Evolutionary conservation across 2,797 vertebrate species (phyloP), one percentile per base, ranked within the genome.

Genomic region (Eurystomus glaucurus): DNA sequence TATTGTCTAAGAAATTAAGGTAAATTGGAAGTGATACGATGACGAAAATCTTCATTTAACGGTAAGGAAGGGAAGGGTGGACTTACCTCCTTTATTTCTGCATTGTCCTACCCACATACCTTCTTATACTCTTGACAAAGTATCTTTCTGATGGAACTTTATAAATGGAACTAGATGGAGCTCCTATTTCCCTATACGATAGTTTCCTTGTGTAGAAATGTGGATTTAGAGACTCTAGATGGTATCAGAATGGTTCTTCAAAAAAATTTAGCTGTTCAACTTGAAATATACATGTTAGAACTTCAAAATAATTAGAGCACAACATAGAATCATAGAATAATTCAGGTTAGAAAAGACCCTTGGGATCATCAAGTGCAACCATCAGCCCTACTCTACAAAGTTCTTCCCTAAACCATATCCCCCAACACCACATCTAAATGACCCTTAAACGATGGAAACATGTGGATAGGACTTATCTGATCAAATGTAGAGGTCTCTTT

Each of bases 381-480:
- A 35, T 35, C 35, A 35, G 8, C 35, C 35, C 35, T 35, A 35
- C 35, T 35, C 35, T 35, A 35, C 35, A 35, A 35, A 35, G 35
- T 35, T 35, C 35, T 35, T 35, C 35, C 35, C 35, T 35, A 35
- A 35, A 35, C 35, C 35, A 35, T 35, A 35, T 35, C 35, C 35
- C 35, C 35, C 35, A 35, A 35, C 35, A 35, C 35, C 35, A 35
- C 35, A 35, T 35, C 35, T 35, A 35, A 35, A 35, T 35, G 35
- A 35, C 35, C 35, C 35, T 35, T 35, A 35, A 35, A 35, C 35
- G 35, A 35, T 28, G n/a, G 33, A 76, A 76, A 46, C 2, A 33
- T 15, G 6, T 0, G 0, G 4, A 11, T 61, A 65, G 6, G 5
- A 66, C 5, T 41, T 80, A 16, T 4, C 21, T 20, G 39, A 57